Evolutionary conservation across 2,888 invertebrate genomes (phyloP).

Genomic region (Callinectes sapidus): DNA sequence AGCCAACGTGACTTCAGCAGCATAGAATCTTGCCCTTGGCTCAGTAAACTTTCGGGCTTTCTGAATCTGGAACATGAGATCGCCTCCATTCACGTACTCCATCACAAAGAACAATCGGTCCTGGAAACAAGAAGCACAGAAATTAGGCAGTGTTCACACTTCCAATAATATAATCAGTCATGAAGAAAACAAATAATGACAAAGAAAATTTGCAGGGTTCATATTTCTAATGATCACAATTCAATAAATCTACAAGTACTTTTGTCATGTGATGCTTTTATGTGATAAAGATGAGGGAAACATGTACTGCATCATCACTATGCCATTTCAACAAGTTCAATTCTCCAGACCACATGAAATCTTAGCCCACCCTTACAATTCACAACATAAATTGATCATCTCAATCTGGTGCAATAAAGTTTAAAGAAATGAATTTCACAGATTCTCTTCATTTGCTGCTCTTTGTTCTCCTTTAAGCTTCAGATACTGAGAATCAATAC

Average conservation of each 20-base stretch:
- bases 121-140: conserved; percentile 74
- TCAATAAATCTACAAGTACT: background rate
- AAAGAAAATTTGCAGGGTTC: too few species aligned
- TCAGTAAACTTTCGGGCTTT: conserved; percentile 98
- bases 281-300: background rate
- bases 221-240: background rate
- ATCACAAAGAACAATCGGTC: conserved; percentile 98
- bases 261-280: background rate
- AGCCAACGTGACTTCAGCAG: conserved; percentile 98
- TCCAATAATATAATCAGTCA: background rate
- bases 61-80: conserved; percentile 99
- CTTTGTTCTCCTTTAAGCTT: background rate
- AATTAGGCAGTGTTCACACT: background rate
- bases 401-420: background rate
- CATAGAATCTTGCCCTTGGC: conserved; percentile 89
- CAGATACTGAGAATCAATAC: background rate
- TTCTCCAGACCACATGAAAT: background rate
- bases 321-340: background rate
- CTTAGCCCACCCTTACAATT: background rate
- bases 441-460: background rate
- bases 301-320: background rate
- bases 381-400: background rate
- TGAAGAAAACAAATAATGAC: too few species aligned
- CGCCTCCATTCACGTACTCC: conserved; percentile 99
- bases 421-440: background rate